Percentiles rank a stretch among this genome's conserved stretches.
Evolutionary conservation across 2,797 vertebrate species (phyloP).

Genomic region (Urocyon cinereoargenteus): DNA sequence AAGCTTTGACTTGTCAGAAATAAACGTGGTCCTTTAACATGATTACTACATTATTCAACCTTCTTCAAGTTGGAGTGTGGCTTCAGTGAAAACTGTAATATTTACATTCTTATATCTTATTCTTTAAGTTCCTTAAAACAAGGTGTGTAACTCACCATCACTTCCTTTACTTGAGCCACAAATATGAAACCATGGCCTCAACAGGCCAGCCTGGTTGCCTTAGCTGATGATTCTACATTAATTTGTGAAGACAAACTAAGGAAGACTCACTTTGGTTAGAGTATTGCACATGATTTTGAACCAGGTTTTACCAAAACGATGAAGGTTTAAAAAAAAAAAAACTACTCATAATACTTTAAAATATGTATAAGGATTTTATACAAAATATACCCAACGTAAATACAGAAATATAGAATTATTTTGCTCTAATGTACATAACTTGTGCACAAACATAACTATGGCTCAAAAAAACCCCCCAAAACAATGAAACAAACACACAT

Average conservation of each 20-base stretch:
- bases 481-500: background rate
- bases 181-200: background rate
- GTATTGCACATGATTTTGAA: background rate
- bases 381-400: constrained; percentile 2
- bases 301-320: constrained; percentile 33
- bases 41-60: background rate
- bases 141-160: background rate
- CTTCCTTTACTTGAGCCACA: background rate
- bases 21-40: background rate
- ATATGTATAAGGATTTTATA: constrained; percentile 11
- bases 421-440: constrained; percentile 42
- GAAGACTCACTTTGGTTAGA: background rate
- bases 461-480: background rate
- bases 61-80: background rate
- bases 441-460: background rate
- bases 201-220: background rate
- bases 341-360: background rate
- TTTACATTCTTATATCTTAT: background rate
- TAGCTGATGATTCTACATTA: background rate
- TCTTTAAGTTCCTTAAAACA: constrained; percentile 40
- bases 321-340: background rate
- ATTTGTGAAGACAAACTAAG: background rate
- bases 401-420: constrained; percentile 2
- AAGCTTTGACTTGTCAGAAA: background rate
- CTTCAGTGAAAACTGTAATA: background rate